A percentile compares a stretch with the other conserved stretches of the same genome.
phyloP scores from a whole-genome alignment of 1,140 invertebrate genomes.

The Marisa cornuarietis region DNA sequence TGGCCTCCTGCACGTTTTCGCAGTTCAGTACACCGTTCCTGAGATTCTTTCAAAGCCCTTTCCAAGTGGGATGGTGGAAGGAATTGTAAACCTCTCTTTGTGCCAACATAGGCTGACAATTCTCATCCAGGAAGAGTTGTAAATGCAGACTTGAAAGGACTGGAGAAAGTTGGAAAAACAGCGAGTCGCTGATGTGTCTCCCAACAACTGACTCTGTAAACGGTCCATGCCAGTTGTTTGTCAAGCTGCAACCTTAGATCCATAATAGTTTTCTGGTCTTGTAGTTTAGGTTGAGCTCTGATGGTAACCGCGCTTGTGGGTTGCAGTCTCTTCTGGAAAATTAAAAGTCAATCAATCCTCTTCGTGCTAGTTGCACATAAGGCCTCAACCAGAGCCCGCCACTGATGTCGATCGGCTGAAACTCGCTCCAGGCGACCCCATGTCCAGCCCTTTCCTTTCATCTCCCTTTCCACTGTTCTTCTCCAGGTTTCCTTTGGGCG shows the following conservation, averaged over 20 bases:
- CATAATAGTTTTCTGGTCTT: slow-evolving; percentile 51
- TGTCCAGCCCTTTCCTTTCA: too few relatives aligned
- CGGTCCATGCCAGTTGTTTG: slow-evolving; percentile 53
- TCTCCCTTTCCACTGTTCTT: too few relatives aligned
- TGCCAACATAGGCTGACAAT: slow-evolving; percentile 35
- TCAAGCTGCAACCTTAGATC: slow-evolving; percentile 57
- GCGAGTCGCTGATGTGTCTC: slow-evolving; percentile 32
- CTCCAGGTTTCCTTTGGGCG: too few relatives aligned
- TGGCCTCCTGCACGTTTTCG: slow-evolving; percentile 54
- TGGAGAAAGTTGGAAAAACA: slow-evolving; percentile 24
- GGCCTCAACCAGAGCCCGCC: too few relatives aligned
- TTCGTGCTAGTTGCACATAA: too few relatives aligned
- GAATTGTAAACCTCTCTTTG: slow-evolving; percentile 40
- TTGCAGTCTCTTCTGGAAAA: too few relatives aligned
- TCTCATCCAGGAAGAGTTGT: slow-evolving; percentile 48
- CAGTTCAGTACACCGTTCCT: slow-evolving; percentile 53
- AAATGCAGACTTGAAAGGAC: slow-evolving; percentile 49
- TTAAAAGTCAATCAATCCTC: too few relatives aligned
- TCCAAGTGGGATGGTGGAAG: slow-evolving; percentile 56
- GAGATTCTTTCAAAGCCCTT: slow-evolving; percentile 58
- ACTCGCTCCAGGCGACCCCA: too few relatives aligned
- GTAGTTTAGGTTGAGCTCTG: too few relatives aligned
- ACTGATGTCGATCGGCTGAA: too few relatives aligned
- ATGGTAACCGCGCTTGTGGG: too few relatives aligned
- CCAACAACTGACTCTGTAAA: slow-evolving; percentile 46